Conservation (phyloP, 2,113 vertebrate genomes). For the Sphaerodactylus townsendi region DNA sequence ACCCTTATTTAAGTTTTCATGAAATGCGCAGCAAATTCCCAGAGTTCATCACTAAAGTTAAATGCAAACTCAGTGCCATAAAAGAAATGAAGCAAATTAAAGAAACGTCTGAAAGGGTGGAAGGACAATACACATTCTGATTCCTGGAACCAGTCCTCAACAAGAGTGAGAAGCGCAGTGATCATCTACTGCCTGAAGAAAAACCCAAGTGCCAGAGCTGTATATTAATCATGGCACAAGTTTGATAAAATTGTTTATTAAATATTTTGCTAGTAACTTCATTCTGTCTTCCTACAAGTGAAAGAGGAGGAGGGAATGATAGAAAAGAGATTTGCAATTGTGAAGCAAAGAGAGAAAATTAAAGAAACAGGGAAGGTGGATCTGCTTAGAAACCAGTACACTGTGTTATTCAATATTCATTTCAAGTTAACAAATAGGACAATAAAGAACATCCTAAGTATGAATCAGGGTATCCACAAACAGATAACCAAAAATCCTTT, state of each 20-base stretch:
- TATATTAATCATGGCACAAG: neutral
- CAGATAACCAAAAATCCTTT: constrained; percentile 25
- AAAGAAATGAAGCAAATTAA: neutral
- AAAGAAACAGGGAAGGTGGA: constrained; percentile 56
- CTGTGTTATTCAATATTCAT: constrained; percentile 33
- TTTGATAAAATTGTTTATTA: constrained; percentile 38
- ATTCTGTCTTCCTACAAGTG: constrained; percentile 43
- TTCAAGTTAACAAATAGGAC: constrained; percentile 45
- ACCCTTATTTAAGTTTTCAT: no score
- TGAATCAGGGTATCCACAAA: constrained; percentile 39
- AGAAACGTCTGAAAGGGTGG: neutral
- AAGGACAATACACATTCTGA: neutral
- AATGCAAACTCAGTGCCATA: neutral
- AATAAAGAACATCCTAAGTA: constrained; percentile 40
- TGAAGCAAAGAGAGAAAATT: constrained; percentile 52
- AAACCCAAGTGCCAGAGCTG: constrained; percentile 12
- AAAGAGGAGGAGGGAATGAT: constrained; percentile 22
- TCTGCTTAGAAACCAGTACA: constrained; percentile 66
- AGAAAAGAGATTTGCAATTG: constrained; percentile 30
- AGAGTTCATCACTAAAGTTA: neutral
- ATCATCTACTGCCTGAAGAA: neutral
- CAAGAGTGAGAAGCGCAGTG: neutral
- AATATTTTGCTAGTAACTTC: neutral
- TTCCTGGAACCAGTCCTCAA: neutral
- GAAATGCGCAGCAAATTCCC: neutral